Percentiles rank a stretch among this genome's conserved stretches.
Evolutionary conservation across 2,113 vertebrate species (phyloP).

Genomic region (Melozone crissalis): DNA sequence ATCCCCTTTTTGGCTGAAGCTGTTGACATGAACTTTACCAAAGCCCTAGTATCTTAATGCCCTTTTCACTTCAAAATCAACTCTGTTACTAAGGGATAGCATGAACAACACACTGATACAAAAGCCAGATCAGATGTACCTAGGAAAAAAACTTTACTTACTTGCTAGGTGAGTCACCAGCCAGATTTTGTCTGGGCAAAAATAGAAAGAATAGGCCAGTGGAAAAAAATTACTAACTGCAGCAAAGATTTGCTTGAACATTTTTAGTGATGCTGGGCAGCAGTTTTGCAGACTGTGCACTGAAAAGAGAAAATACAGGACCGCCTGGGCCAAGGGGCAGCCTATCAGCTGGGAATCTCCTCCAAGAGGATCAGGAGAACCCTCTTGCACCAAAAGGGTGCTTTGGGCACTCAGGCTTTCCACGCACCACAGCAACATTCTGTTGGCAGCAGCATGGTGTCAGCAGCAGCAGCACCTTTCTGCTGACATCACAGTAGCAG

Average conservation of each 20-base stretch:
- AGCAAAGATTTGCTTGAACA: background rate
- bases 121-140: background rate
- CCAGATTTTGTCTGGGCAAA: background rate
- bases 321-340: background rate
- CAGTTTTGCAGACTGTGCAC: background rate
- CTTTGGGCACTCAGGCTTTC: background rate
- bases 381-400: background rate
- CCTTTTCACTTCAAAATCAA: background rate
- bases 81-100: background rate
- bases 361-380: background rate
- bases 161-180: background rate
- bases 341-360: background rate
- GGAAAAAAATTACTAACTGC: background rate
- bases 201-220: background rate
- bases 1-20: background rate
- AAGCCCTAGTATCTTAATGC: background rate
- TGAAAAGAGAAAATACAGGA: background rate
- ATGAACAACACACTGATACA: background rate
- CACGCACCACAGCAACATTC: no score
- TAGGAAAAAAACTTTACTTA: background rate
- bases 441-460: accelerated
- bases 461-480: no score
- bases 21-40: background rate
- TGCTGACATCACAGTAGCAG: background rate
- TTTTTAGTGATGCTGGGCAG: accelerated